phyloP scores from a whole-genome alignment of 2,113 vertebrate species.

The Carollia perspicillata region DNA sequence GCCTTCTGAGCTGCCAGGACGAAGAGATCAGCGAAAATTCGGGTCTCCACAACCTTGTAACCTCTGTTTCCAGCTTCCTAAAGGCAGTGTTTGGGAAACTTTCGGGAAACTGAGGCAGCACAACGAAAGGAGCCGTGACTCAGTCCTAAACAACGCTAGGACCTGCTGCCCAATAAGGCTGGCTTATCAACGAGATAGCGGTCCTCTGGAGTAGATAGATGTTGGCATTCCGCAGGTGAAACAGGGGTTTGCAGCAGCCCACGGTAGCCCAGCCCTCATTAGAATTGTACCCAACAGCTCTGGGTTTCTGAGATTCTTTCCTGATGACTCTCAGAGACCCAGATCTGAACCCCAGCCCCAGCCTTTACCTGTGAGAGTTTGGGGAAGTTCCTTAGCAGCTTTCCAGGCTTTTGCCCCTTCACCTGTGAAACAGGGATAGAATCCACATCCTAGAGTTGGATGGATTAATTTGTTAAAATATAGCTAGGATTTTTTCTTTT shows the following conservation, averaged over 20 bases:
- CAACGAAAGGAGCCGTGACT: neutral
- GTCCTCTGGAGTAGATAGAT: neutral
- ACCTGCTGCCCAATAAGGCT: neutral
- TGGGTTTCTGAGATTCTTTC: neutral
- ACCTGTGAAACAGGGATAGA: neutral
- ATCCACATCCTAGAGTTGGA: neutral
- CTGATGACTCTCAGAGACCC: neutral
- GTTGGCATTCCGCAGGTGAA: neutral
- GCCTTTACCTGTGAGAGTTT: neutral
- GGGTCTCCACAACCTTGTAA: neutral
- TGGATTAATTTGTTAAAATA: neutral
- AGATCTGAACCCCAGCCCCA: neutral
- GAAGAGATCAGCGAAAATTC: neutral
- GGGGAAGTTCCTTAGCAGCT: neutral
- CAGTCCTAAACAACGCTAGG: neutral
- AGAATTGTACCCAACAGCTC: neutral
- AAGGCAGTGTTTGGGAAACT: no score
- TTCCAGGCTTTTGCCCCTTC: neutral
- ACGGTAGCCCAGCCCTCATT: accelerated
- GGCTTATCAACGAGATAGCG: neutral
- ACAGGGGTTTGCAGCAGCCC: neutral
- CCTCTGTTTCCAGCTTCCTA: neutral
- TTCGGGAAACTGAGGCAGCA: neutral
- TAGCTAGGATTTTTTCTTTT: neutral
- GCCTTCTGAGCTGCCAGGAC: neutral